A percentile compares a stretch with the other conserved stretches of the same genome.
These are phyloP conservation scores for Euclidia mi DNA, from an alignment of 2,888 invertebrate genomes.

Conservation along the genomic window DNA sequence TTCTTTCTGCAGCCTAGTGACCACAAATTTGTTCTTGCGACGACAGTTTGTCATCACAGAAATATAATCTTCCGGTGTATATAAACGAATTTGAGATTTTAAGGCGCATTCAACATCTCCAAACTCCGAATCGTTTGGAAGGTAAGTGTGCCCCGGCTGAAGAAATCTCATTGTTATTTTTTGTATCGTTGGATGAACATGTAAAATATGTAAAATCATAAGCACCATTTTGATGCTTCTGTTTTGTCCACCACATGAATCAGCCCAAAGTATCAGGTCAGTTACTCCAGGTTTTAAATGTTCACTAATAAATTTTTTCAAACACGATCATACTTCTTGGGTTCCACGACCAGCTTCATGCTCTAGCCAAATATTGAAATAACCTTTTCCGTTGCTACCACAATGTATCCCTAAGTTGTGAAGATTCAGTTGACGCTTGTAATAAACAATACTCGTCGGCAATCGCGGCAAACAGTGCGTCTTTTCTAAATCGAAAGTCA, in stretches of 20 bases:
- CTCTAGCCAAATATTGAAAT: constrained; percentile 51
- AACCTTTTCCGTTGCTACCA: constrained; percentile 37
- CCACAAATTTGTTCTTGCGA: no score
- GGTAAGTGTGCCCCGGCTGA: background rate
- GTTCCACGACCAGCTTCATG: constrained; percentile 50
- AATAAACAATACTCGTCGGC: constrained; percentile 52
- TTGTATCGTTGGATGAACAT: no score
- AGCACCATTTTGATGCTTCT: no score
- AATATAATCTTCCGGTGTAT: no score
- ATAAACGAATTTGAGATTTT: no score
- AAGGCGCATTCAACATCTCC: no score
- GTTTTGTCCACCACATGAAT: constrained; percentile 36
- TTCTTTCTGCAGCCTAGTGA: no score
- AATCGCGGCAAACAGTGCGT: constrained; percentile 41
- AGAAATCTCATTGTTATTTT: constrained; percentile 7
- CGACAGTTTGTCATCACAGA: no score
- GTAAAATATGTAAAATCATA: no score
- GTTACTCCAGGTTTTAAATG: background rate
- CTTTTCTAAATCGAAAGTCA: constrained; percentile 15
- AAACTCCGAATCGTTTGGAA: constrained; percentile 26
- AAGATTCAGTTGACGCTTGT: constrained; percentile 53
- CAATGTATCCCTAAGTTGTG: constrained; percentile 51
- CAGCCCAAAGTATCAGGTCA: constrained; percentile 44
- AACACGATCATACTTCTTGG: constrained; percentile 31
- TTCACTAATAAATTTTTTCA: no score